Base-by-base conservation (phyloP, 2,888 invertebrate species). In the Petrolisthes manimaculis region DNA sequence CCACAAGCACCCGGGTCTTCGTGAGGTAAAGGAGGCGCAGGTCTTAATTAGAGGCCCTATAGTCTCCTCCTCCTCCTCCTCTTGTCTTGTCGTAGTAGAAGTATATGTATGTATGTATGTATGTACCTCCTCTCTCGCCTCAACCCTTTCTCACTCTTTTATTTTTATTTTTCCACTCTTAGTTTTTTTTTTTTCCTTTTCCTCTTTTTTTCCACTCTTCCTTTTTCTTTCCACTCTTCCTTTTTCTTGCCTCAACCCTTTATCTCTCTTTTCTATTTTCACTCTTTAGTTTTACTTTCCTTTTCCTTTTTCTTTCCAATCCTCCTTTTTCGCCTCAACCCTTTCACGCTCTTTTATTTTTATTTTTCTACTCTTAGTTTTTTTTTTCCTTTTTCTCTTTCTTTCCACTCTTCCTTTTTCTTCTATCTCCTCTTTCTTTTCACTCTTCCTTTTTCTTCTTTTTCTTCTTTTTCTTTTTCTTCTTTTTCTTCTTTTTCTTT, bases 1-100 rank as follows among this genome's bases (percentile, higher is more conserved):
- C 84, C 5, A 77, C n/a, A n/a, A n/a, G n/a, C n/a, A n/a, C 78
- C n/a, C 55, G 61, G 14, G 4, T 8, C 53, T 8, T 14, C 75
- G 79, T 69, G 84, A 79, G 54, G 75, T 55, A 61, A 53, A 74
- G 84, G 69, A 84, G 67, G 53, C 69, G 78, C 84, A 79, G 21
- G 84, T 53, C 78, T 85, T 85, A 85, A 85, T 78, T 79, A 85
- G 79, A 69, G 67, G 54, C 79, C 79, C 67, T n/a, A n/a, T n/a
- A n/a, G n/a, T n/a, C n/a, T n/a, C n/a, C n/a, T n/a, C n/a, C n/a
- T n/a, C n/a, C n/a, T n/a, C n/a, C n/a, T n/a, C n/a, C n/a, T n/a
- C n/a, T n/a, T n/a, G n/a, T n/a, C n/a, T n/a, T n/a, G n/a, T n/a
- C n/a, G n/a, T n/a, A n/a, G n/a, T n/a, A n/a, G n/a, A n/a, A n/a